Conservation (phyloP, 2,113 vertebrate genomes). For the Macquaria australasica region DNA sequence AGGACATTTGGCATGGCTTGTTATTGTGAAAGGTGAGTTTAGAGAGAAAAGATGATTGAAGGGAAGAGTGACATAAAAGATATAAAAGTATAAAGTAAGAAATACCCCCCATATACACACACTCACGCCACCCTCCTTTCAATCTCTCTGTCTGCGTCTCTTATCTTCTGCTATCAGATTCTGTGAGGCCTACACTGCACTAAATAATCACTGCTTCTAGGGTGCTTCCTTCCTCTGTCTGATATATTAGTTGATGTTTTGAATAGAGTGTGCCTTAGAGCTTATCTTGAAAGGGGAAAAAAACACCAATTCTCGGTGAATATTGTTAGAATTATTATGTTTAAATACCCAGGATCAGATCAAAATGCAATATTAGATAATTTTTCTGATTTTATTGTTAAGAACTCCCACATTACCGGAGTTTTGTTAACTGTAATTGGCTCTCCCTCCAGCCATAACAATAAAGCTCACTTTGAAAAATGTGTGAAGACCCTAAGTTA, state of each 20-base stretch:
- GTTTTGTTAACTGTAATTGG: background rate
- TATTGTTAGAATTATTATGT: background rate
- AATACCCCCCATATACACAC: background rate
- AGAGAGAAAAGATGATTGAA: too few species aligned
- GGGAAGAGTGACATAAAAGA: background rate
- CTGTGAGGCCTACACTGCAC: background rate
- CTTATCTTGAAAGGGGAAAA: background rate
- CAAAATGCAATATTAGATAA: background rate
- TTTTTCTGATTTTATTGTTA: constrained; percentile 22
- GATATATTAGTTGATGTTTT: constrained; percentile 16
- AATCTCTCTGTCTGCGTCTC: background rate
- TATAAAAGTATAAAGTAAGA: background rate
- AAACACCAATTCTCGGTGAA: background rate
- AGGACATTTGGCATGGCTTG: too few species aligned
- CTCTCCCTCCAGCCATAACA: constrained; percentile 1
- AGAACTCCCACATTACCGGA: background rate
- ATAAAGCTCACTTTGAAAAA: background rate
- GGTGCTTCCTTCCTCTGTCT: background rate
- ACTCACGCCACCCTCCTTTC: too few species aligned
- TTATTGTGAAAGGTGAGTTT: too few species aligned
- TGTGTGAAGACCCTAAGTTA: background rate
- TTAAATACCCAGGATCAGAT: constrained; percentile 1
- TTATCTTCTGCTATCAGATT: constrained; percentile 14
- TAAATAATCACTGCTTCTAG: constrained; percentile 1
- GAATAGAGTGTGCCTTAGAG: background rate